Evolutionary conservation across 2,113 vertebrate species (phyloP), one percentile per base, ranked within the genome.

Genomic region (Fulica atra): DNA sequence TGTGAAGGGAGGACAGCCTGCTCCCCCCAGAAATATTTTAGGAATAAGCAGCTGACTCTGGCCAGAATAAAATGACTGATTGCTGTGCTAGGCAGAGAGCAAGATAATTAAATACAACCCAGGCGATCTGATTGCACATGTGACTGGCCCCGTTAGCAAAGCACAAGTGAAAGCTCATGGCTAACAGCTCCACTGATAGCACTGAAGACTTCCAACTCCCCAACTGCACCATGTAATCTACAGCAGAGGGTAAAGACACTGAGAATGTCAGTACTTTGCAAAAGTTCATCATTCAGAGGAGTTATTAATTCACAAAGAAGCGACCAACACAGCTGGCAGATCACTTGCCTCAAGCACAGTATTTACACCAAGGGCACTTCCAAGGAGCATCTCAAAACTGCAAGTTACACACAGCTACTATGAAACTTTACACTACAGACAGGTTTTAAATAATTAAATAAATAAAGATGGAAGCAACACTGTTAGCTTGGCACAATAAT

Each of bases 181-280:
- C 40, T 33, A 51, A 66, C 29, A 61, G 51, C 40, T 38, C n/a
- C 0, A 0, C 2, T 24, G 6, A 42, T 8, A 8, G 24, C 31
- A 48, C 31, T 2, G 1, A 61, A 38, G 44, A 59, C 40, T 88
- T 48, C 80, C 48, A 38, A 59, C 2, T 2, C 10, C 72, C 64
- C 19, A 18, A 0, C 33, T 12, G 33, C 29, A 54, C 35, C 31
- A 11, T 19, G 48, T 68, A 21, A 65, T 10, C 64, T 40, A 31
- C 70, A 65, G 13, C 13, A 21, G n/a, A 11, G 48, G 54, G 42
- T 5, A 20, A 26, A 88, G 48, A 68, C 5, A 29, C 42, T 9
- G 14, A 78, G 36, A 60, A 35, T 1, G 11, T 4, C 54, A 44
- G 33, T 21, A 42, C 53, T 16, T 15, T 4, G 18, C 77, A 80